phyloP scores from a whole-genome alignment of 2,113 vertebrate genomes.

The Balaenoptera acutorostrata region DNA sequence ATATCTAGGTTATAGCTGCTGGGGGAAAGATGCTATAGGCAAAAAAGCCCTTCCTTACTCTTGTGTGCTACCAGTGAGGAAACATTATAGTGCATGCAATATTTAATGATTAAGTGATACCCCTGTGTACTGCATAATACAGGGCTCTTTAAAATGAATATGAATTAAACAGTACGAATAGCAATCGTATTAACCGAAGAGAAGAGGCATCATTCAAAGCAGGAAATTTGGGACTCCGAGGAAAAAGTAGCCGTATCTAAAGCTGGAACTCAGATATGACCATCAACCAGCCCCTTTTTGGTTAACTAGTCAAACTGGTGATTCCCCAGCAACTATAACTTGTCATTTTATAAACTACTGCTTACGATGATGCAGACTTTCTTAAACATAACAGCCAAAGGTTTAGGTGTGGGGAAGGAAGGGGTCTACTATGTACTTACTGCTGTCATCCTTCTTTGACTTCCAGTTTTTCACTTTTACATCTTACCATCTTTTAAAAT shows the following conservation, averaged over 20 bases:
- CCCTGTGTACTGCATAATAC: not conserved
- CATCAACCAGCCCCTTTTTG: not conserved
- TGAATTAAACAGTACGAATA: not conserved
- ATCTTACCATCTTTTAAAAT: not conserved
- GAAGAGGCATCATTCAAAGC: not conserved
- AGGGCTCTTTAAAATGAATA: not conserved
- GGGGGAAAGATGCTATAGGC: not conserved
- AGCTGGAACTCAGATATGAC: not conserved
- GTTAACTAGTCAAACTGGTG: not conserved
- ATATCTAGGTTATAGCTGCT: slow-evolving; percentile 45
- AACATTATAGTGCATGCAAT: not conserved
- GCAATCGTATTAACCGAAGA: not conserved
- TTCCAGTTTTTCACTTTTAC: not conserved
- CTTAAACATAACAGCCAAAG: not conserved
- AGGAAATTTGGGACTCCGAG: not conserved
- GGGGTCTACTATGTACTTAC: not conserved
- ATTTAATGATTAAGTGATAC: slow-evolving; percentile 44
- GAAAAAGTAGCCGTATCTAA: not conserved
- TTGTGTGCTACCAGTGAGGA: not conserved
- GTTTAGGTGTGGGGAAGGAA: not conserved
- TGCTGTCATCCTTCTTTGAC: not conserved
- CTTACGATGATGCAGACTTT: not conserved
- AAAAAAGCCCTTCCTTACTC: not conserved
- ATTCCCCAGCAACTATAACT: not conserved
- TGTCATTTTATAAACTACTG: not conserved